A percentile compares a stretch with the other conserved stretches of the same genome.
phyloP scores from a whole-genome alignment of 2,113 vertebrate genomes.

The Vanacampus margaritifer region DNA sequence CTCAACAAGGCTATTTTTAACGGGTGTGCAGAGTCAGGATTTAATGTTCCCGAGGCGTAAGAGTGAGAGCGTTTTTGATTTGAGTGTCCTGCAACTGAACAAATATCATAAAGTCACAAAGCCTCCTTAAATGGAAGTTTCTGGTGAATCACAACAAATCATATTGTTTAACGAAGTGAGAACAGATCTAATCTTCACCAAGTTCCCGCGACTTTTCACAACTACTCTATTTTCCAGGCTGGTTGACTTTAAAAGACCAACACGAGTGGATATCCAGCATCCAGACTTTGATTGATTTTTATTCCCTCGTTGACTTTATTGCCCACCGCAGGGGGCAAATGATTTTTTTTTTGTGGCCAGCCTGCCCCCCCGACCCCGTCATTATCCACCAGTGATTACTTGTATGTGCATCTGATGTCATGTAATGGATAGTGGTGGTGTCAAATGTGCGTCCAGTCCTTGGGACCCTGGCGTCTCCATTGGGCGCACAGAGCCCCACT shows the following conservation, averaged over 20 bases:
- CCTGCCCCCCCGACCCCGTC: conserved; percentile 31
- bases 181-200: conserved; percentile 39
- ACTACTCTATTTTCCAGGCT: conserved; percentile 28
- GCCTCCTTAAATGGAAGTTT: conserved; percentile 38
- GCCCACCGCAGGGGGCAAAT: neutral
- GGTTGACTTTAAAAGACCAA: conserved; percentile 30
- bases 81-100: conserved; percentile 18
- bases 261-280: neutral
- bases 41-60: neutral
- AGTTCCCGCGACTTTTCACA: conserved; percentile 35
- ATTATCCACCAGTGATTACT: conserved; percentile 20
- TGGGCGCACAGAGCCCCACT: conserved; percentile 44
- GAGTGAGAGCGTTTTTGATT: neutral
- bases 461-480: conserved; percentile 24
- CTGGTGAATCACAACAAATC: conserved; percentile 51
- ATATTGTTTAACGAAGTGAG: conserved; percentile 42
- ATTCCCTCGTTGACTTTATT: conserved; percentile 1
- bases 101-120: conserved; percentile 30
- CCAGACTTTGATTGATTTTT: conserved; percentile 4
- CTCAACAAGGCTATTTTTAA: neutral
- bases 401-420: conserved; percentile 23
- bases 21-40: neutral
- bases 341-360: conserved; percentile 6
- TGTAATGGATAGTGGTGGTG: conserved; percentile 18
- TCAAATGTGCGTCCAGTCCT: conserved; percentile 21